Evolutionary conservation across 1,140 invertebrate genomes (phyloP).

Genomic region (Lethrus apterus): DNA sequence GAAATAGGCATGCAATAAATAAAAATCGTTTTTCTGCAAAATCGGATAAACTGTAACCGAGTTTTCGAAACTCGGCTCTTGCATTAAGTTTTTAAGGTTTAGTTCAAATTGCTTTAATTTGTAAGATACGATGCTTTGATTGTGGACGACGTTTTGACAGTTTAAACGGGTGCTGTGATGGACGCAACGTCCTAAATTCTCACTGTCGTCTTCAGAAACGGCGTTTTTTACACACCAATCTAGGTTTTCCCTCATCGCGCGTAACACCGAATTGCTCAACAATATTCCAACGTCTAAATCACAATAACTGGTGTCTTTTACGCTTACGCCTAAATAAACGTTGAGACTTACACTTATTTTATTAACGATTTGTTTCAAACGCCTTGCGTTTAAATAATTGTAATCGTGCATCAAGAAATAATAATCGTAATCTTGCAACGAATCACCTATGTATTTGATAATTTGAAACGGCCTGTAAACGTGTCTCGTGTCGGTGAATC

Average conservation of each 20-base stretch:
- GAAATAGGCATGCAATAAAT: conserved; percentile 64
- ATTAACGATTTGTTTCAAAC: conserved; percentile 59
- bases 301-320: conserved; percentile 52
- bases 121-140: conserved; percentile 45
- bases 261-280: conserved; percentile 68
- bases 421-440: conserved; percentile 84
- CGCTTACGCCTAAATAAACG: conserved; percentile 68
- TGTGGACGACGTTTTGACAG: conserved; percentile 49
- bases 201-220: conserved; percentile 66
- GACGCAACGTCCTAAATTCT: conserved; percentile 78
- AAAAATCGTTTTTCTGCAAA: conserved; percentile 54
- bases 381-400: conserved; percentile 69
- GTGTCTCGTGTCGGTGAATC: conserved; percentile 68
- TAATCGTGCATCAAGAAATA: conserved; percentile 80
- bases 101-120: conserved; percentile 47
- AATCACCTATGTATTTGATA: conserved; percentile 83
- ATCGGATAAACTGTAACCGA: conserved; percentile 60
- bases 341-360: conserved; percentile 75
- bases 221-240: conserved; percentile 83
- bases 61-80: conserved; percentile 45
- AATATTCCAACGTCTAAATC: conserved; percentile 64
- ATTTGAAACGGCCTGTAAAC: conserved; percentile 73
- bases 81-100: conserved; percentile 44
- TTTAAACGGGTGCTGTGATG: conserved; percentile 57
- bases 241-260: conserved; percentile 61